Evolutionary conservation across 2,113 vertebrate genomes (phyloP).

Genomic region (Syrrhaptes paradoxus): DNA sequence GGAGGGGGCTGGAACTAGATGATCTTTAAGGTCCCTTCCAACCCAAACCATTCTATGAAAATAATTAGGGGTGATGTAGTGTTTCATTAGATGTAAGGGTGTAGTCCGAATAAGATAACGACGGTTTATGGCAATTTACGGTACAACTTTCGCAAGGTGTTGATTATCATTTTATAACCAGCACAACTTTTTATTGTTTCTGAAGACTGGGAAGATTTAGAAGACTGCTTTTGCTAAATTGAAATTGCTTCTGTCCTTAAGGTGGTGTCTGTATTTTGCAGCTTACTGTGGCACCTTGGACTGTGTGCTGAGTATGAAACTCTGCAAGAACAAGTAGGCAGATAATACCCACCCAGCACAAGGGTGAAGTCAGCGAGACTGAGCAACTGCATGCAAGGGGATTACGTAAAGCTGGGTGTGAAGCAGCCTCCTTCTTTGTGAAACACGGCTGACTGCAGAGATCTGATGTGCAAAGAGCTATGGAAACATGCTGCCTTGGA

Average conservation of each 20-base stretch:
- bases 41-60: neutral
- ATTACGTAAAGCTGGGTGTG: constrained; percentile 38
- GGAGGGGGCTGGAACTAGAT: too few relatives aligned
- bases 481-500: neutral
- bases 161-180: neutral
- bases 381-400: neutral
- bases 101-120: neutral
- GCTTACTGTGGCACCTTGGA: neutral
- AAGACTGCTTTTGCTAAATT: neutral
- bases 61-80: neutral
- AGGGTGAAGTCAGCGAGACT: neutral
- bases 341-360: neutral
- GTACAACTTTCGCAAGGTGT: neutral
- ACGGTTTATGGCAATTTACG: neutral
- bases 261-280: neutral
- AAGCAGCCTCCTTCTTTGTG: neutral
- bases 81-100: neutral
- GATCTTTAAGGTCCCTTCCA: too few relatives aligned
- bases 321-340: neutral
- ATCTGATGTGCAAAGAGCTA: neutral
- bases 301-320: neutral
- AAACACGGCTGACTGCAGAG: neutral
- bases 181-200: neutral
- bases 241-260: neutral
- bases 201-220: neutral